Percentiles rank a stretch among this genome's conserved stretches.
Conservation (phyloP, 37 sponge, comb jelly and placozoan species). For the Axinella damicornis region DNA sequence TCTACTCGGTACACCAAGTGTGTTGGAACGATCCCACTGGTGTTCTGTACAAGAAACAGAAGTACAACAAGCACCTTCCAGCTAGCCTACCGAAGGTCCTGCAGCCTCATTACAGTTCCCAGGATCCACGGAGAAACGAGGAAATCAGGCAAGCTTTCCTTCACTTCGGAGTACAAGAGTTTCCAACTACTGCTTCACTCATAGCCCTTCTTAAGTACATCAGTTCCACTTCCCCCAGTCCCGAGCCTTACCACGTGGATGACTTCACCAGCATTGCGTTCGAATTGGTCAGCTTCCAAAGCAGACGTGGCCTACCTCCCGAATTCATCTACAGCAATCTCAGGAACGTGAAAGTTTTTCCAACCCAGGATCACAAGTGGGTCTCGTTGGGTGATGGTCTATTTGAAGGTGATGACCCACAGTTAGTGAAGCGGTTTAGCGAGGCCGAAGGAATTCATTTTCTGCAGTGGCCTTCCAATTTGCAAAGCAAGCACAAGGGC, state of each 20-base stretch:
- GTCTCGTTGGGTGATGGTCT: constrained; percentile 27
- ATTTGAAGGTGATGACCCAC: constrained; percentile 33
- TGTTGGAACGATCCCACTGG: constrained; percentile 53
- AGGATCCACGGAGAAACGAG: not conserved
- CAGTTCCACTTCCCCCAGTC: constrained; percentile 32
- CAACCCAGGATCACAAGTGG: constrained; percentile 36
- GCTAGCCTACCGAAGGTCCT: constrained; percentile 37
- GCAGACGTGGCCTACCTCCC: not conserved
- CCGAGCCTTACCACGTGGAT: constrained; percentile 8
- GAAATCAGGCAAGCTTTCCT: constrained; percentile 27
- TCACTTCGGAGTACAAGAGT: constrained; percentile 18
- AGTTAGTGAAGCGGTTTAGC: constrained; percentile 33
- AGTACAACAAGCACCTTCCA: constrained; percentile 1
- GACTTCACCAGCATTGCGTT: constrained; percentile 38
- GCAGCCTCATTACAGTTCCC: not conserved
- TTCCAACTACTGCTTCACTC: constrained; percentile 1
- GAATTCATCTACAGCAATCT: constrained; percentile 13
- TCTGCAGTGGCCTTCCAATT: constrained; percentile 34
- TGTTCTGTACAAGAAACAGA: constrained; percentile 47
- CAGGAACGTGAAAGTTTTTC: constrained; percentile 27
- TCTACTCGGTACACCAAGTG: constrained; percentile 29
- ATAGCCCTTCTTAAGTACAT: constrained; percentile 29
- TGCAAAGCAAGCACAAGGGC: no score
- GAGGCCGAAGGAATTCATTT: constrained; percentile 29
- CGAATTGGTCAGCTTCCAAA: not conserved